Conservation (phyloP, 2,797 vertebrate species). For the Typhlichthys subterraneus region DNA sequence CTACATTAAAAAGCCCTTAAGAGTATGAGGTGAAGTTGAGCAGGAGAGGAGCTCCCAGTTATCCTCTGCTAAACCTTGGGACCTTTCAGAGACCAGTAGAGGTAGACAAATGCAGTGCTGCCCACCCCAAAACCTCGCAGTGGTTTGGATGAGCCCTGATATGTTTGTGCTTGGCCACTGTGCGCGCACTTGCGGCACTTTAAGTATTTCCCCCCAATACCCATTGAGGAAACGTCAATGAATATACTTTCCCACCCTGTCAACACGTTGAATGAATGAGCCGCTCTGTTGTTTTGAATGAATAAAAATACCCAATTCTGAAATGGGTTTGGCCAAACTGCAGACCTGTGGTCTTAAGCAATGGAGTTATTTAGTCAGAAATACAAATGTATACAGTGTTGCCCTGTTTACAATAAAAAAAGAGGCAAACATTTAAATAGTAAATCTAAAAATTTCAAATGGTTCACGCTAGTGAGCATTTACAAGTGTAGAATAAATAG, state of each 20-base stretch:
- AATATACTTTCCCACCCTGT: slow-evolving; percentile 74
- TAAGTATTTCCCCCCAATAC: slow-evolving; percentile 68
- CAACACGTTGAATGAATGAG: slow-evolving; percentile 73
- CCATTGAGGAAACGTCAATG: slow-evolving; percentile 75
- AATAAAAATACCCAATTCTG: slow-evolving; percentile 53
- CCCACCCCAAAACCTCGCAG: slow-evolving; percentile 50
- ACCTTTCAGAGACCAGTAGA: slow-evolving; percentile 62
- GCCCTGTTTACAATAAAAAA: slow-evolving; percentile 72
- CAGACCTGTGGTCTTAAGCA: slow-evolving; percentile 65
- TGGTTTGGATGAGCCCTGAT: slow-evolving; percentile 66
- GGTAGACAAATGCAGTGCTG: slow-evolving; percentile 69
- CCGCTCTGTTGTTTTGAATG: slow-evolving; percentile 68
- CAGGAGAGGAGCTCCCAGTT: slow-evolving; percentile 13
- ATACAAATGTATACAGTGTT: slow-evolving; percentile 74
- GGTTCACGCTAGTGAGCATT: slow-evolving; percentile 58
- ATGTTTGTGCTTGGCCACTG: slow-evolving; percentile 68
- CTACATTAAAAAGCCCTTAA: slow-evolving; percentile 21
- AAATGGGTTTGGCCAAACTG: slow-evolving; percentile 60
- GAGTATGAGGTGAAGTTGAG: slow-evolving; percentile 20
- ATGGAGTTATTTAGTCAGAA: slow-evolving; percentile 77
- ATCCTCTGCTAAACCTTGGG: slow-evolving; percentile 45
- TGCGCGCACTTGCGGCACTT: slow-evolving; percentile 65
- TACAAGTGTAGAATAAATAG: slow-evolving; percentile 77
- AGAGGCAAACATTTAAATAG: slow-evolving; percentile 70
- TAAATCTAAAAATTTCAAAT: slow-evolving; percentile 69